Conservation (phyloP, 1,140 invertebrate species). For the Argopecten irradians region DNA sequence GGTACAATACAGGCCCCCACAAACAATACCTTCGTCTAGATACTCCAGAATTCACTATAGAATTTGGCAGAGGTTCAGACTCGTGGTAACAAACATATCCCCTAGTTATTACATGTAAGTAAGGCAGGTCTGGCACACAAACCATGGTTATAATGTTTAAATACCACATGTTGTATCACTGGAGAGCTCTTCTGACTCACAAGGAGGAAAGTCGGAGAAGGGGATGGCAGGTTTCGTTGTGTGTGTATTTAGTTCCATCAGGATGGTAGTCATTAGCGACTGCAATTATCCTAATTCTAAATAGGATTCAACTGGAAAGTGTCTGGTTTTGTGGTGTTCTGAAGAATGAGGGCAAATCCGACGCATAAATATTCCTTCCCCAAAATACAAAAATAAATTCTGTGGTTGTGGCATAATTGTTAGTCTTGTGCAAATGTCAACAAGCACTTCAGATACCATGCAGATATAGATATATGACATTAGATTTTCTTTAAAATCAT, state of each 20-base stretch:
- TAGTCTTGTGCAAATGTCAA: neutral
- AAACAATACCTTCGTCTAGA: neutral
- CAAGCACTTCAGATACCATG: neutral
- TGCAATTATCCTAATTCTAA: slow-evolving; percentile 18
- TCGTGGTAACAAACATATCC: neutral
- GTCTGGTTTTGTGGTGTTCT: neutral
- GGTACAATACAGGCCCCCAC: neutral
- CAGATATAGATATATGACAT: neutral
- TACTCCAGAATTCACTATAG: neutral
- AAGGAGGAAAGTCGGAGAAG: too few relatives aligned
- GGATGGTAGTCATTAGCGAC: neutral
- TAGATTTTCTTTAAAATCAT: neutral
- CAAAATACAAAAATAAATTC: neutral
- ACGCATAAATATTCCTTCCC: neutral
- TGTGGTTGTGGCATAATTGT: neutral
- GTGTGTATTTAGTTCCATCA: neutral
- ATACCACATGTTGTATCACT: slow-evolving; percentile 12
- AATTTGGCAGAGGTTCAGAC: neutral
- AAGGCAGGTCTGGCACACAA: neutral
- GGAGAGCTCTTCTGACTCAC: neutral
- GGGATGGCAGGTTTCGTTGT: neutral
- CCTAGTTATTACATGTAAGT: slow-evolving; percentile 7
- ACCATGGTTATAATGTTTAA: neutral
- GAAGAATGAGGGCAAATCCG: neutral
- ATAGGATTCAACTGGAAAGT: slow-evolving; percentile 7